phyloP scores from a whole-genome alignment of 2,113 vertebrate genomes.

The Protobothrops flavoviridis region DNA sequence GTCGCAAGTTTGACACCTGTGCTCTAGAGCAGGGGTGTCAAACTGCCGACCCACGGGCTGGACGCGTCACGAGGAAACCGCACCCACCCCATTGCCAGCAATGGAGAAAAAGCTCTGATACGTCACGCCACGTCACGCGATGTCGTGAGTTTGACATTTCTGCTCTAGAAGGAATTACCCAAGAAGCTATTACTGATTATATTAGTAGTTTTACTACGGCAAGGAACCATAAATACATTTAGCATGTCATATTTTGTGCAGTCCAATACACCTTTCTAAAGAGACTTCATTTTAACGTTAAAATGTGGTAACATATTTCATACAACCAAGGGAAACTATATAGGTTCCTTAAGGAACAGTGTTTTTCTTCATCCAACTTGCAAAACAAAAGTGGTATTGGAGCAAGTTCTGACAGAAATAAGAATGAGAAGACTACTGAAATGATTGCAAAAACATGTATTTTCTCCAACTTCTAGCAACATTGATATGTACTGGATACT shows the following conservation, averaged over 20 bases:
- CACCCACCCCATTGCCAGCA: no score
- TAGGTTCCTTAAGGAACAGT: neutral
- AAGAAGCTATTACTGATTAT: neutral
- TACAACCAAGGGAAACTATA: neutral
- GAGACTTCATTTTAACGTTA: neutral
- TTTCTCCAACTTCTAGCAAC: neutral
- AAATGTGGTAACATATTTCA: neutral
- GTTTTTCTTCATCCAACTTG: neutral
- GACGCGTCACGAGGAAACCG: no score
- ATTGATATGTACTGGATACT: neutral
- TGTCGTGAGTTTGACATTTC: no score
- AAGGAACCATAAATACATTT: neutral
- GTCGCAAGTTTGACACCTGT: no score
- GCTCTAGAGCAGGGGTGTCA: no score
- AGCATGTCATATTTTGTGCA: neutral
- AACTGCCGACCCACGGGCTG: no score
- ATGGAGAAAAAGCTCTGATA: no score
- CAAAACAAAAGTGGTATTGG: neutral
- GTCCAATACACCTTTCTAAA: neutral
- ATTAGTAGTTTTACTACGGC: neutral
- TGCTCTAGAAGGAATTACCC: neutral
- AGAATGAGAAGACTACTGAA: neutral
- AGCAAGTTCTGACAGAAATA: neutral
- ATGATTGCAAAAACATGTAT: neutral
- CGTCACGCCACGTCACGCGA: accelerated